A percentile compares a stretch with the other conserved stretches of the same genome.
These are phyloP conservation scores for Pecten maximus DNA, from an alignment of 2,888 invertebrate species.

Conservation along the genomic window DNA sequence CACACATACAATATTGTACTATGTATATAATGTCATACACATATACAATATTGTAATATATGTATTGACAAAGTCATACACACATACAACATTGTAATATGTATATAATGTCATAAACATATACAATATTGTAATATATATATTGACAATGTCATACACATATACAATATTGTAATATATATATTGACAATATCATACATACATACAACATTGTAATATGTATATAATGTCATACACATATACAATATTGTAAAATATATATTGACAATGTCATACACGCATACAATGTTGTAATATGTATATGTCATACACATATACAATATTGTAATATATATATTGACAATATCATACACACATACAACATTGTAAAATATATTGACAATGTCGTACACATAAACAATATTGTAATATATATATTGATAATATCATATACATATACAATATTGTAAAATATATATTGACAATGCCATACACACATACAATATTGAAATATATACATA, in stretches of 20 bases:
- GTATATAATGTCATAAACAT: background rate
- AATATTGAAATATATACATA: no score
- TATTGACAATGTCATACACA: background rate
- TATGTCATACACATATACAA: background rate
- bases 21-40: background rate
- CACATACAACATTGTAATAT: background rate
- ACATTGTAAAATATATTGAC: background rate
- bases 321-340: background rate
- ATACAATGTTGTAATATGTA: no score
- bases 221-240: no score
- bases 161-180: background rate
- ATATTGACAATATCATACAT: no score
- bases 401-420: background rate
- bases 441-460: no score
- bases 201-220: no score
- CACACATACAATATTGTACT: no score
- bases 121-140: background rate
- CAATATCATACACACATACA: background rate
- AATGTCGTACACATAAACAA: background rate
- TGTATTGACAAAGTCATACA: no score
- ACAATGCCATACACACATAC: no score
- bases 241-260: no score
- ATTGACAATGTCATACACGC: no score
- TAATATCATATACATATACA: no score
- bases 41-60: background rate